Percentiles rank a stretch among this genome's conserved stretches.
These are phyloP conservation scores for Neoascia interrupta DNA, from an alignment of 2,888 invertebrate species.

Conservation along the genomic window DNA sequence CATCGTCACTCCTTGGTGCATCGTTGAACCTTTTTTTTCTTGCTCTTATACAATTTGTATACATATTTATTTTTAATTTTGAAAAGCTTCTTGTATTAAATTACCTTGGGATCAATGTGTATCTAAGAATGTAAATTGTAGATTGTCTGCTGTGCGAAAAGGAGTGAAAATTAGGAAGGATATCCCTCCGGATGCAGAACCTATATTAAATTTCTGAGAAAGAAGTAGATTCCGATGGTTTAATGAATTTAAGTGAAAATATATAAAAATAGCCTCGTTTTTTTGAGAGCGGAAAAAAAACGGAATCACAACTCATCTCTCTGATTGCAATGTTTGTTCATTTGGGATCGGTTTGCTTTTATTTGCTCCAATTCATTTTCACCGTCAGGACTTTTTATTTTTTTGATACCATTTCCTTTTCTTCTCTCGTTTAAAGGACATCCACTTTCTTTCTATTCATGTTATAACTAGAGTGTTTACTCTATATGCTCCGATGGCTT, in stretches of 20 bases:
- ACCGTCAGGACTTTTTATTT: constrained; percentile 36
- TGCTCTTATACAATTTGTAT: not conserved
- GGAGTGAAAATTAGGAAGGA: constrained; percentile 28
- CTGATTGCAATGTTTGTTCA: constrained; percentile 69
- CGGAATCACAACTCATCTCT: constrained; percentile 21
- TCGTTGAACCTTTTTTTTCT: not conserved
- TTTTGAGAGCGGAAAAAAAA: not conserved
- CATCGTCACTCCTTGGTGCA: not conserved
- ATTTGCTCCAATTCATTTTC: constrained; percentile 64
- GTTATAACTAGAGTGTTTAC: constrained; percentile 62
- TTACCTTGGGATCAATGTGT: constrained; percentile 43
- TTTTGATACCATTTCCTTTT: constrained; percentile 18
- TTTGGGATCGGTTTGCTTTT: constrained; percentile 68
- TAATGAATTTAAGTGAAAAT: constrained; percentile 39
- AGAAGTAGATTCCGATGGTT: constrained; percentile 10
- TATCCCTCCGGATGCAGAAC: constrained; percentile 3
- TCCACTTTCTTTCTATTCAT: constrained; percentile 54
- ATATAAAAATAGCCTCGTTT: not conserved
- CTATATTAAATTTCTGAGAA: constrained; percentile 34
- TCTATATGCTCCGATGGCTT: constrained; percentile 61
- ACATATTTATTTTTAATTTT: constrained; percentile 4
- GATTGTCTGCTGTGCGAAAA: constrained; percentile 8
- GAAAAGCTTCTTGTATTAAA: constrained; percentile 39
- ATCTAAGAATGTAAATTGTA: constrained; percentile 30
- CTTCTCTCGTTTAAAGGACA: constrained; percentile 48